Conservation (phyloP, 2,888 invertebrate species). For the Flabesymbios commensalis region DNA sequence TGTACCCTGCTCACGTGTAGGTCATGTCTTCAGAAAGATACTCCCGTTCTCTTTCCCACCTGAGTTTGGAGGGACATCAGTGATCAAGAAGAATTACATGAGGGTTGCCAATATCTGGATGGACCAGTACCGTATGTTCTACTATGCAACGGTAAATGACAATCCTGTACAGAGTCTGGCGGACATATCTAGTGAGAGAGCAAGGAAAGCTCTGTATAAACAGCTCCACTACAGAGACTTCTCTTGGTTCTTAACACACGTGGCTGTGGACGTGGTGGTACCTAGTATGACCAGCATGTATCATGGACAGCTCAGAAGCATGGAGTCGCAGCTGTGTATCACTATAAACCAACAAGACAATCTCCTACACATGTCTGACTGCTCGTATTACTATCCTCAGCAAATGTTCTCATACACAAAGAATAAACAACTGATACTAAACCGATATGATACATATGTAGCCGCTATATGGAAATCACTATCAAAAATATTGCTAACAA, state of each 20-base stretch:
- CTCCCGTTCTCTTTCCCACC: constrained; percentile 83
- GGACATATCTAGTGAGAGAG: not conserved
- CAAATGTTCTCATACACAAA: too few species aligned
- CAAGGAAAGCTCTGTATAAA: not conserved
- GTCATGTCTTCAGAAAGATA: constrained; percentile 94
- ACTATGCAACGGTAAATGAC: constrained; percentile 68
- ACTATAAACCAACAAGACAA: too few species aligned
- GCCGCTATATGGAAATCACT: too few species aligned
- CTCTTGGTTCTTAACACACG: not conserved
- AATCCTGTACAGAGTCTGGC: not conserved
- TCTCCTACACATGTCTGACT: too few species aligned
- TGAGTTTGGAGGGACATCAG: constrained; percentile 74
- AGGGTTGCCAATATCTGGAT: constrained; percentile 82
- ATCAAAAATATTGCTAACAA: too few species aligned
- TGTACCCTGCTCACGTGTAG: constrained; percentile 95
- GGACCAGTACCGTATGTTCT: constrained; percentile 76
- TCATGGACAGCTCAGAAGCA: not conserved
- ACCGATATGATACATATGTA: too few species aligned
- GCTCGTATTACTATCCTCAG: too few species aligned
- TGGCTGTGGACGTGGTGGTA: not conserved
- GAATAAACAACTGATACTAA: too few species aligned
- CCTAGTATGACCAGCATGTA: not conserved
- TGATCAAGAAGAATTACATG: constrained; percentile 85
- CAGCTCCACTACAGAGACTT: not conserved
- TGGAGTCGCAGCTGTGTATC: too few species aligned